These are phyloP conservation scores for Ictalurus punctatus DNA, from an alignment of 2,113 vertebrate genomes.

Conservation along the genomic window DNA sequence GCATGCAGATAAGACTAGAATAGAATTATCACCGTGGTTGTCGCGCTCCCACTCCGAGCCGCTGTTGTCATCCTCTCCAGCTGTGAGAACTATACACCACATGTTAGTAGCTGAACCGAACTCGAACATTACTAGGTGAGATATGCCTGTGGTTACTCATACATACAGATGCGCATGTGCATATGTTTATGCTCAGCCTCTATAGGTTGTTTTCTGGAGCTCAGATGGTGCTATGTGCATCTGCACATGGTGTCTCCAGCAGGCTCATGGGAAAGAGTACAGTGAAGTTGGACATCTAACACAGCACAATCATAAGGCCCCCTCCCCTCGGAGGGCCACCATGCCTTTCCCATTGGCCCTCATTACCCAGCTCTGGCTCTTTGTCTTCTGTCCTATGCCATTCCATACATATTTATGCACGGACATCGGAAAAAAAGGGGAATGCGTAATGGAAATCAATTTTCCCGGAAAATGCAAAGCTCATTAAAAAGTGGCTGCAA, in stretches of 20 bases:
- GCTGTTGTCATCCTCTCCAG: constrained; percentile 35
- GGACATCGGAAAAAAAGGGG: constrained; percentile 58
- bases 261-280: constrained; percentile 37
- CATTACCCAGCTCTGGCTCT: constrained; percentile 62
- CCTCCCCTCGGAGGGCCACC: constrained; percentile 45
- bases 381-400: constrained; percentile 68
- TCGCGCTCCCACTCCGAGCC: constrained; percentile 29
- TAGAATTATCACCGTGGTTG: constrained; percentile 46
- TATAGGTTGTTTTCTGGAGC: constrained; percentile 6
- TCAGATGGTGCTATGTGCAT: constrained; percentile 4
- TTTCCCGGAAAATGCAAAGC: constrained; percentile 70
- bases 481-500: constrained; percentile 75
- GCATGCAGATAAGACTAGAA: constrained; percentile 57
- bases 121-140: constrained; percentile 7
- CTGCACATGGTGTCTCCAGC: background rate
- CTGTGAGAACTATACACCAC: constrained; percentile 18
- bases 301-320: constrained; percentile 45
- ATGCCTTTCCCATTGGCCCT: constrained; percentile 52
- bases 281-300: constrained; percentile 52
- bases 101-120: constrained; percentile 3
- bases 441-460: constrained; percentile 72
- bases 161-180: background rate
- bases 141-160: background rate
- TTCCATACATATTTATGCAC: constrained; percentile 77
- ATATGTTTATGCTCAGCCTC: constrained; percentile 17